Percentiles rank a stretch among this genome's conserved stretches.
phyloP scores from a whole-genome alignment of 2,113 vertebrate genomes.

The Crotalus tigris region DNA sequence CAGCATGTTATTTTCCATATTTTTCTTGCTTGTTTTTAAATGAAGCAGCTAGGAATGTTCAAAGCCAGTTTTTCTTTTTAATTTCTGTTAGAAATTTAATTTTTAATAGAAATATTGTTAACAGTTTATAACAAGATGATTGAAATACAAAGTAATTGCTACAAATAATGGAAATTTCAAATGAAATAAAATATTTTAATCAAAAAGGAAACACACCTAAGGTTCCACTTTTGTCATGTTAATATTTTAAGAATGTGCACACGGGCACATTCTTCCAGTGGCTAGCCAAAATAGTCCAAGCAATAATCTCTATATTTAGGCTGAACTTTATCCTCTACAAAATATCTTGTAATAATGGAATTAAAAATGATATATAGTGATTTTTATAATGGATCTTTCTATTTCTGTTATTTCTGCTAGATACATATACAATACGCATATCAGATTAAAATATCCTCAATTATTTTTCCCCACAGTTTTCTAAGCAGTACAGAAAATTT shows the following conservation, averaged over 20 bases:
- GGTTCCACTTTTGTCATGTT: background rate
- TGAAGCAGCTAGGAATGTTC: background rate
- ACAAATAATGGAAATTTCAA: background rate
- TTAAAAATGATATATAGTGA: background rate
- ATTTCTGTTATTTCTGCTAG: background rate
- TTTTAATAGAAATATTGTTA: background rate
- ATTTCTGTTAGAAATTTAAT: background rate
- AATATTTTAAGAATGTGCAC: background rate
- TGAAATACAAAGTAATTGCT: background rate
- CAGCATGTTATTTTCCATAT: background rate
- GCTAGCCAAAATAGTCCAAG: background rate
- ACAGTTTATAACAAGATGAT: background rate
- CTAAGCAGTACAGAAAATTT: background rate
- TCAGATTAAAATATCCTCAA: background rate
- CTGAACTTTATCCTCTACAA: background rate
- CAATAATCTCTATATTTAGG: background rate
- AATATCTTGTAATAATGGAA: background rate
- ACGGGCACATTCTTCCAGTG: background rate
- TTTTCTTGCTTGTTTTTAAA: background rate
- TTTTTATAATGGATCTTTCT: background rate
- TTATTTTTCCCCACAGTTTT: background rate
- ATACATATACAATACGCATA: background rate
- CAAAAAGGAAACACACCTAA: background rate
- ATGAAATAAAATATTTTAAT: background rate
- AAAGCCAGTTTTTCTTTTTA: background rate